phyloP scores from a whole-genome alignment of 2,888 invertebrate genomes.

The Ennomos fuscantarius region DNA sequence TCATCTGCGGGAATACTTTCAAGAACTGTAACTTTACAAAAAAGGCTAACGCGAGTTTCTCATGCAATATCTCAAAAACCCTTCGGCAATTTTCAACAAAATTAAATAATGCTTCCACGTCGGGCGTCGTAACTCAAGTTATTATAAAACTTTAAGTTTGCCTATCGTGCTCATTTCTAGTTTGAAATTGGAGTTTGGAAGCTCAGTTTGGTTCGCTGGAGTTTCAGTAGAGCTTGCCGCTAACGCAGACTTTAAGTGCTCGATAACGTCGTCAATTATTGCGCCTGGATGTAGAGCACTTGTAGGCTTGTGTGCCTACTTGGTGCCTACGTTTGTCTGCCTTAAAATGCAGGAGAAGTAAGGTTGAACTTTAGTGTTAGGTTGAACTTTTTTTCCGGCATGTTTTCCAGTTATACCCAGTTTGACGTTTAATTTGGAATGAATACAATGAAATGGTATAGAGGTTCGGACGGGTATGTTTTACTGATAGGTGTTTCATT shows the following conservation, averaged over 20 bases:
- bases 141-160: constrained; percentile 66
- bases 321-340: constrained; percentile 18
- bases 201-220: constrained; percentile 55
- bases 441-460: no score
- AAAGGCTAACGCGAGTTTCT: constrained; percentile 9
- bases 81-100: constrained; percentile 29
- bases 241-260: constrained; percentile 57
- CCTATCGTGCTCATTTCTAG: constrained; percentile 61
- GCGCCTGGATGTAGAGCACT: constrained; percentile 40
- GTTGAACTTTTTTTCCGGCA: background rate
- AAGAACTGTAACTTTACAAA: constrained; percentile 6
- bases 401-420: background rate
- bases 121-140: constrained; percentile 49
- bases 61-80: constrained; percentile 13
- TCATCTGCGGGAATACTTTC: no score
- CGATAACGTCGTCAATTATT: constrained; percentile 80
- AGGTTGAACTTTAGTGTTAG: background rate
- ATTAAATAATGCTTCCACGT: constrained; percentile 38
- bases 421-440: no score
- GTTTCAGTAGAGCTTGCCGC: constrained; percentile 45
- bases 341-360: background rate
- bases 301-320: no score
- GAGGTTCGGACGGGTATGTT: no score
- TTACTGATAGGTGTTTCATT: no score
- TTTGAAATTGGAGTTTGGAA: constrained; percentile 76